A percentile compares a stretch with the other conserved stretches of the same genome.
Evolutionary conservation across 1,140 invertebrate species (phyloP).

Genomic region (Hyposmocoma kahamanoa): DNA sequence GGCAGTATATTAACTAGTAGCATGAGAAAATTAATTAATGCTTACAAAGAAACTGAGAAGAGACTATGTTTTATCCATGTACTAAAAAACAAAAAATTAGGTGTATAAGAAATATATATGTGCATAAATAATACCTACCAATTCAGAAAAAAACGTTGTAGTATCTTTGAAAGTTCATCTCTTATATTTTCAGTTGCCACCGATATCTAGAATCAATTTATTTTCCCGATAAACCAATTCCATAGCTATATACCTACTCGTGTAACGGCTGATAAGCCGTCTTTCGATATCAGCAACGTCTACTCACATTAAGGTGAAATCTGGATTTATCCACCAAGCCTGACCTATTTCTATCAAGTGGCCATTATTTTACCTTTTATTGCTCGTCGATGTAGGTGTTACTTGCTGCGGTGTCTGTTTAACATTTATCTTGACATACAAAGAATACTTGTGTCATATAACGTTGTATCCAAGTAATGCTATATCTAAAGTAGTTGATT

Average conservation of each 20-base stretch:
- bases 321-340: slow-evolving; percentile 29
- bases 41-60: too few species aligned
- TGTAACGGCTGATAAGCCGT: slow-evolving; percentile 5
- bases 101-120: neutral
- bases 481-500: neutral
- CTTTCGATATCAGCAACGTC: slow-evolving; percentile 26
- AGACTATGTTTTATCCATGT: too few species aligned
- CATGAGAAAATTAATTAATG: too few species aligned
- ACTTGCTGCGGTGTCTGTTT: slow-evolving; percentile 1
- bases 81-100: too few species aligned
- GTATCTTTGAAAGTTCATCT: slow-evolving; percentile 13
- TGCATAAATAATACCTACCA: neutral
- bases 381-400: neutral
- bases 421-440: neutral
- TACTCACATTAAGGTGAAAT: slow-evolving; percentile 32
- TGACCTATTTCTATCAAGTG: slow-evolving; percentile 20
- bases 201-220: slow-evolving; percentile 4
- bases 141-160: neutral
- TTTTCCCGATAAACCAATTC: neutral
- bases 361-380: neutral
- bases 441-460: neutral
- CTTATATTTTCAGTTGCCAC: slow-evolving; percentile 14
- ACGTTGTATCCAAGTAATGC: neutral
- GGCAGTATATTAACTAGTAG: too few species aligned
- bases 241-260: neutral